Evolutionary conservation across 1,140 invertebrate species (phyloP).

Genomic region (Hypsibius dujardini): DNA sequence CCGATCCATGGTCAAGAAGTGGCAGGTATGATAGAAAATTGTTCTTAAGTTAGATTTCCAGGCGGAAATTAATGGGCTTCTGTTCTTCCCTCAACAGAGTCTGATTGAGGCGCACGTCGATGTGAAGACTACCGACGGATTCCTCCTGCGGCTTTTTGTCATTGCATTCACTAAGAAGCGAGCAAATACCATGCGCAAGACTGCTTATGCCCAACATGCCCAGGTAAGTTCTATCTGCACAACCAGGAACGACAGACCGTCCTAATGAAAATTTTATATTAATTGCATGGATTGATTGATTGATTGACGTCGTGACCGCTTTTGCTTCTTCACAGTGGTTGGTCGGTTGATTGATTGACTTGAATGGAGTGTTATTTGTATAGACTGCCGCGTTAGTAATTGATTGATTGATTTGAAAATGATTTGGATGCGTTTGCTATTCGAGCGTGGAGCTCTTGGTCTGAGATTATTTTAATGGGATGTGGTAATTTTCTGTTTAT

Average conservation of each 20-base stretch:
- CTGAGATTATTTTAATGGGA: no score
- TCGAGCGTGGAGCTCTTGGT: background rate
- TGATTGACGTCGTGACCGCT: no score
- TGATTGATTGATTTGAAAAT: no score
- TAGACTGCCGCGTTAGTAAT: no score
- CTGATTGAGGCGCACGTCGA: conserved; percentile 90
- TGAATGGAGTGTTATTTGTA: no score
- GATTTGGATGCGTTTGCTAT: no score
- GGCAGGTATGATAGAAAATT: conserved; percentile 43
- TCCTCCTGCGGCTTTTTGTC: conserved; percentile 83
- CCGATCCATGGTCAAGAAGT: conserved; percentile 96
- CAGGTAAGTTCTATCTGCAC: conserved; percentile 48
- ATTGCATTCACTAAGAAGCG: conserved; percentile 97
- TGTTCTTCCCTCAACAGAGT: conserved; percentile 38
- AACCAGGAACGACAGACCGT: background rate
- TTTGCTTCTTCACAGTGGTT: no score
- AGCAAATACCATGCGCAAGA: conserved; percentile 77
- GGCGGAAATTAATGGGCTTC: no score
- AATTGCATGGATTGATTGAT: no score
- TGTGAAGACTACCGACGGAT: conserved; percentile 95
- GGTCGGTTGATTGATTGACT: no score
- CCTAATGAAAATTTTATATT: no score
- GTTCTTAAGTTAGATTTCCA: no score
- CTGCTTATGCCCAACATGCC: conserved; percentile 90
- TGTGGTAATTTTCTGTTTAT: conserved; percentile 23